Evolutionary conservation across 1,140 invertebrate genomes (phyloP).

Genomic region (Paraescarpia echinospica): DNA sequence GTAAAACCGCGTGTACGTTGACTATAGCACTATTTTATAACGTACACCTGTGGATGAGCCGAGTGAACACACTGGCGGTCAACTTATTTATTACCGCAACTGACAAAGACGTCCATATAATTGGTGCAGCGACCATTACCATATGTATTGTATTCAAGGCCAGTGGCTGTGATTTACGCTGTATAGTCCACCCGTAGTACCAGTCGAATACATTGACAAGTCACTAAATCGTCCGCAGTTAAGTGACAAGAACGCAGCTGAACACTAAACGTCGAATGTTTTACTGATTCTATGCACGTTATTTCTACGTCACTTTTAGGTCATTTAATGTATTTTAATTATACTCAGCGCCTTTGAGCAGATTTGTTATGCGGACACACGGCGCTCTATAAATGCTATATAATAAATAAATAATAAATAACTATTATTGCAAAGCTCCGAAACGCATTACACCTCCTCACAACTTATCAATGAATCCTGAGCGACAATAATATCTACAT

Average conservation of each 20-base stretch:
- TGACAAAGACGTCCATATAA: background rate
- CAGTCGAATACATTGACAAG: background rate
- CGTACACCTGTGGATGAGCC: background rate
- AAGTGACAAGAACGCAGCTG: background rate
- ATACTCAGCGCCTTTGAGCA: too few species aligned
- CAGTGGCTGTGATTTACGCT: background rate
- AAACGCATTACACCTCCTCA: too few species aligned
- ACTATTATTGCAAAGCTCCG: too few species aligned
- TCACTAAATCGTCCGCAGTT: background rate
- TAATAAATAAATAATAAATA: too few species aligned
- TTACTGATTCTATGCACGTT: too few species aligned
- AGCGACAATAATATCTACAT: too few species aligned
- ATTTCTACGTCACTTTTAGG: too few species aligned
- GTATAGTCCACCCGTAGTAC: background rate
- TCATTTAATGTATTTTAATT: too few species aligned
- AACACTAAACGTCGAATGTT: background rate
- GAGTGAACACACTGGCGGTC: background rate
- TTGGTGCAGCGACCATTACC: background rate
- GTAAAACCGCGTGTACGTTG: background rate
- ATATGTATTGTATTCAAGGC: background rate
- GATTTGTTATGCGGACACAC: too few species aligned
- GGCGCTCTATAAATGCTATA: too few species aligned
- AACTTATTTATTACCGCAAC: background rate
- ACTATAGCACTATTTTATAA: background rate
- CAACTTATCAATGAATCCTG: too few species aligned